These are phyloP conservation scores for Diprion similis DNA, from an alignment of 1,140 invertebrate species.

Conservation along the genomic window DNA sequence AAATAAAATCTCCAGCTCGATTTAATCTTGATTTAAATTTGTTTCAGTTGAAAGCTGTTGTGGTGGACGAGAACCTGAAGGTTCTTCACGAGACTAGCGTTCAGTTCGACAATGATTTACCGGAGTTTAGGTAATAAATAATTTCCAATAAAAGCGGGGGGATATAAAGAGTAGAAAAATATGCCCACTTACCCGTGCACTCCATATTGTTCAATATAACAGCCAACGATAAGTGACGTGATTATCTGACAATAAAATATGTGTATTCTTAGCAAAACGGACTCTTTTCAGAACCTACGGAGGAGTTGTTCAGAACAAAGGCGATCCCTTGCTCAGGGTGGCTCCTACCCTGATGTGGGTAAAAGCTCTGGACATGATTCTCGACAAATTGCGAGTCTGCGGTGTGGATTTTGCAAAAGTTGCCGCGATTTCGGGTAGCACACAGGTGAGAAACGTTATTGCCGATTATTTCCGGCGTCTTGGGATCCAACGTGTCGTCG, in stretches of 20 bases:
- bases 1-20: constrained; percentile 8
- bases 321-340: constrained; percentile 69
- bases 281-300: constrained; percentile 71
- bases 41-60: constrained; percentile 87
- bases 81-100: constrained; percentile 82
- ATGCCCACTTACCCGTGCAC: constrained; percentile 11
- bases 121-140: constrained; percentile 82
- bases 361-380: constrained; percentile 90
- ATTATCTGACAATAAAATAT: constrained; percentile 11
- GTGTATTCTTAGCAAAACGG: constrained; percentile 31
- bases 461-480: too few relatives aligned
- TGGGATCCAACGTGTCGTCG: too few relatives aligned
- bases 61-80: constrained; percentile 78
- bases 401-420: constrained; percentile 86
- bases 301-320: constrained; percentile 75
- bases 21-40: constrained; percentile 37
- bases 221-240: background rate
- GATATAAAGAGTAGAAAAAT: background rate
- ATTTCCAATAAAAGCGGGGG: background rate
- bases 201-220: background rate
- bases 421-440: constrained; percentile 85
- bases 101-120: constrained; percentile 88
- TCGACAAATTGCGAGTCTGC: constrained; percentile 82
- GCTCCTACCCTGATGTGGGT: constrained; percentile 93
- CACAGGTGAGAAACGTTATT: constrained; percentile 70